These are phyloP conservation scores for Perccottus glenii DNA, from an alignment of 2,113 vertebrate species.

Conservation along the genomic window DNA sequence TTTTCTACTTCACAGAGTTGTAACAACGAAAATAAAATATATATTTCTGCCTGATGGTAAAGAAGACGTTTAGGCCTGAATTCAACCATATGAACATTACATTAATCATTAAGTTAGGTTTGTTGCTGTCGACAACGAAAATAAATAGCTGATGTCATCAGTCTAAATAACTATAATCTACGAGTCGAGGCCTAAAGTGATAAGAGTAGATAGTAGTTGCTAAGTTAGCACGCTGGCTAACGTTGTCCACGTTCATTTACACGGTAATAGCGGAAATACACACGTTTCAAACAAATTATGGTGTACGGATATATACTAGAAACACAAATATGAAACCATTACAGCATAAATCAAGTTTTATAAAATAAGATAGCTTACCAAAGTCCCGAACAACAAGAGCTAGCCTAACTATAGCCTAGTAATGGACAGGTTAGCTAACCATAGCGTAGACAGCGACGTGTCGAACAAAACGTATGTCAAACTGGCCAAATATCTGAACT, in stretches of 20 bases:
- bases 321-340: neutral
- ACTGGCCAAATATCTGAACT: neutral
- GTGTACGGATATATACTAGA: neutral
- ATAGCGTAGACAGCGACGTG: constrained; percentile 37
- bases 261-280: neutral
- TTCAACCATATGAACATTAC: neutral
- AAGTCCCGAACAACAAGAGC: neutral
- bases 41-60: neutral
- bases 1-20: too few species aligned
- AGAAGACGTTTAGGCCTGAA: neutral
- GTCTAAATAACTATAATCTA: neutral
- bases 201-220: constrained; percentile 32
- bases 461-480: constrained; percentile 25
- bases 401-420: constrained; percentile 1
- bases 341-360: neutral
- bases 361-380: neutral
- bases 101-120: neutral
- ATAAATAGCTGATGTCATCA: neutral
- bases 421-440: constrained; percentile 57
- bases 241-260: constrained; percentile 11
- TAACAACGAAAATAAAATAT: neutral
- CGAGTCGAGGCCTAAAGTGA: constrained; percentile 47
- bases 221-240: constrained; percentile 43
- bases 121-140: neutral
- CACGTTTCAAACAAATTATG: neutral